Evolutionary conservation across 2,888 invertebrate genomes (phyloP), one percentile per base, ranked within the genome.

Genomic region (Macaria notata): DNA sequence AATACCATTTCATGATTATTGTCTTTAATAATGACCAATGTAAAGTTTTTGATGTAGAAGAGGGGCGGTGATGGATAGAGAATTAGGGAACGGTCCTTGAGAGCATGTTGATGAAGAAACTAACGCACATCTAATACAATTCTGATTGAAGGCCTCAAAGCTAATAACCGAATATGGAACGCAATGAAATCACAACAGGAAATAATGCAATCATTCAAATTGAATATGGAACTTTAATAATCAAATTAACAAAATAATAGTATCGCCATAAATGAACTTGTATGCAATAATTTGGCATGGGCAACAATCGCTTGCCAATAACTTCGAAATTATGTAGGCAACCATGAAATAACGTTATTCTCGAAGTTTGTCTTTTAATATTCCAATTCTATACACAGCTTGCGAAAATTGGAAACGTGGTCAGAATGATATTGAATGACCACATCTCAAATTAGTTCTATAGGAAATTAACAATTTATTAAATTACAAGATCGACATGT

Each of bases 11-110:
- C 72, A 75, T 51, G 59, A 59, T 82, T 79, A 82, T 85, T 86
- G 83, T 82, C 78, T 85, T 81, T 80, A 78, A 75, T 76, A 72
- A 77, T 77, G 78, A 79, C 73, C 80, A 76, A 78, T 71, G 72
- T 67, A 75, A 72, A 73, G 72, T 80, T 73, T 76, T 71, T 65
- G 69, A 65, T 61, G 68, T 64, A 62, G 58, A 56, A 50, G 63
- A 71, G 71, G 54, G 59, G 63, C 78, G 73, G 74, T 65, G 74
- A 79, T 58, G 29, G 48, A 39, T 62, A 55, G 58, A 53, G 54
- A 63, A 67, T 65, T 64, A 70, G 59, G 43, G 39, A 58, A 44
- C 33, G 53, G 60, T 62, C 65, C 58, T 63, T 66, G 63, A 68
- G 70, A 66, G 59, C 54, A 55, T 54, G 51, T 59, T 60, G 44